A percentile compares a stretch with the other conserved stretches of the same genome.
Conservation (phyloP, 2,113 vertebrate genomes). For the Fukomys damarensis region DNA sequence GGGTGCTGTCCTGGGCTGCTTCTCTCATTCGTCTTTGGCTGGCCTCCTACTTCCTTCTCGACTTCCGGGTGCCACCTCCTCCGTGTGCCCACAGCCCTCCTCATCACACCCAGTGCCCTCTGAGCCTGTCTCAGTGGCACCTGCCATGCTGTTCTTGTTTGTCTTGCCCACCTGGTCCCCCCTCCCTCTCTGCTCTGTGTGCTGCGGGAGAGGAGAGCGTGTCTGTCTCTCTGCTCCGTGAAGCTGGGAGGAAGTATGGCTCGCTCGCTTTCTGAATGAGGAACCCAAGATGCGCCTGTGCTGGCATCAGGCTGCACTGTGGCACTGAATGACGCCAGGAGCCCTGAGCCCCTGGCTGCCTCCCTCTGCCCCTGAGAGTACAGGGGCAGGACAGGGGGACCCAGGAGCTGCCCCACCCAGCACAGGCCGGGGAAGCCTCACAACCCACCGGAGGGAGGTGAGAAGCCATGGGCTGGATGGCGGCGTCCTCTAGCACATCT, state of each 20-base stretch:
- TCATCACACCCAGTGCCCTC: accelerated
- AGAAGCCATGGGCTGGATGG: accelerated
- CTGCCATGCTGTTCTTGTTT: background rate
- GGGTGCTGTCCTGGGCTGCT: accelerated
- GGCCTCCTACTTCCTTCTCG: background rate
- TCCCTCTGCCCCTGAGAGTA: background rate
- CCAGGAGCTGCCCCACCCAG: accelerated
- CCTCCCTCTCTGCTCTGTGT: accelerated
- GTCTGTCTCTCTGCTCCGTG: accelerated
- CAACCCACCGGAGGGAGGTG: background rate
- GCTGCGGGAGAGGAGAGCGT: accelerated
- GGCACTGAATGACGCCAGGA: accelerated
- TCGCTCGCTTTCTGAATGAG: accelerated
- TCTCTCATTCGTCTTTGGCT: accelerated
- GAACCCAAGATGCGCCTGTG: no score
- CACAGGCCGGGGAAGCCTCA: background rate
- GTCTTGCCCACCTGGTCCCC: background rate
- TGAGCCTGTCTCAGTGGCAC: accelerated
- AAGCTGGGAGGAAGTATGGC: accelerated
- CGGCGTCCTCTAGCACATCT: background rate
- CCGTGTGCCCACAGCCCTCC: no score
- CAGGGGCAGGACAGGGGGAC: accelerated
- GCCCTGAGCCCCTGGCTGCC: background rate
- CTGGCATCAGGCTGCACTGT: accelerated
- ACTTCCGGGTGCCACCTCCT: background rate